These are phyloP conservation scores for Herminia tarsipennalis DNA, from an alignment of 2,888 invertebrate genomes.

Conservation along the genomic window DNA sequence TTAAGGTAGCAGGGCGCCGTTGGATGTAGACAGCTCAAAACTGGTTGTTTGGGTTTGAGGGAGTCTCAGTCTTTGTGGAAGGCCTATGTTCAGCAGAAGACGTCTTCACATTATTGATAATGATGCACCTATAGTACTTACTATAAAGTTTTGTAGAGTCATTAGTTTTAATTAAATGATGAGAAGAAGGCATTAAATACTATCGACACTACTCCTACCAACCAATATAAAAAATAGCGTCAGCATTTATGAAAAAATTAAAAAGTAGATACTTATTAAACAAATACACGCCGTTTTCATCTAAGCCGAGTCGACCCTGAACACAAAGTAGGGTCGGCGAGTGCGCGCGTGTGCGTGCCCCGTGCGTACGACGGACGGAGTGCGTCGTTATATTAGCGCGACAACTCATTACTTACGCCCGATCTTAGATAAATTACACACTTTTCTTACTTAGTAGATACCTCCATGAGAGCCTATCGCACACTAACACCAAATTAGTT, in stretches of 20 bases:
- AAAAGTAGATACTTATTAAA: constrained; percentile 4
- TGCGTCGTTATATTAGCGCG: constrained; percentile 52
- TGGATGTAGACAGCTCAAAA: no score
- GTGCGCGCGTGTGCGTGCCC: constrained; percentile 12
- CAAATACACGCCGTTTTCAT: constrained; percentile 10
- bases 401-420: constrained; percentile 73
- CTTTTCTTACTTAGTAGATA: constrained; percentile 50
- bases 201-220: no score
- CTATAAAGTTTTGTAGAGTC: no score
- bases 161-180: no score
- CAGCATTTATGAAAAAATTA: constrained; percentile 1
- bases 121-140: no score
- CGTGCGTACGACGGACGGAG: constrained; percentile 24
- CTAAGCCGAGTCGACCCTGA: constrained; percentile 22
- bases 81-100: no score
- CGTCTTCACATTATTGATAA: no score
- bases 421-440: constrained; percentile 72
- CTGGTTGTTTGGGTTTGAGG: no score
- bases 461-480: constrained; percentile 31
- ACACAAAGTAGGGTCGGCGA: constrained; percentile 18
- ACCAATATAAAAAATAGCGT: not conserved
- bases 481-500: constrained; percentile 48
- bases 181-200: no score
- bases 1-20: no score
- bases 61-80: no score